Percentiles rank a stretch among this genome's conserved stretches.
Evolutionary conservation across 2,113 vertebrate species (phyloP).

Genomic region (Fukomys damarensis): DNA sequence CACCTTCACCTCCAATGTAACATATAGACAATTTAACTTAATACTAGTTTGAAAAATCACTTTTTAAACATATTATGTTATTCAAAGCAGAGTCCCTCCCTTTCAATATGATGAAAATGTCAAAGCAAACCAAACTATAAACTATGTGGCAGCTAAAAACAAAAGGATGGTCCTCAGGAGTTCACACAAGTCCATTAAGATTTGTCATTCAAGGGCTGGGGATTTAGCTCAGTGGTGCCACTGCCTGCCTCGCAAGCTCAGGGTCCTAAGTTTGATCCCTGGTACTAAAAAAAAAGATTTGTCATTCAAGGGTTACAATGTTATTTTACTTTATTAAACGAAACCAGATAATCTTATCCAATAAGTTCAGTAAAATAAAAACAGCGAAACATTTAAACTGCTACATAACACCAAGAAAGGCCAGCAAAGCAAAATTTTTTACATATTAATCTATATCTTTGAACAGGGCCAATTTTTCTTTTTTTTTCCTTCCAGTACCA

Average conservation of each 20-base stretch:
- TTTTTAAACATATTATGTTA: not conserved
- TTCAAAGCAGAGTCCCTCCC: not conserved
- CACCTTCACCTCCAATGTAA: not conserved
- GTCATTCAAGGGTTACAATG: not conserved
- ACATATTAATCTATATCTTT: not conserved
- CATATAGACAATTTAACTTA: conserved; percentile 12
- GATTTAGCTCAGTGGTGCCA: no score
- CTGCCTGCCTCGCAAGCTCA: no score
- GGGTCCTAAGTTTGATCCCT: no score
- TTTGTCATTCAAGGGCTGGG: not conserved
- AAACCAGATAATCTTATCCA: conserved; percentile 42
- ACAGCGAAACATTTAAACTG: not conserved
- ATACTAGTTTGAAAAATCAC: conserved; percentile 20
- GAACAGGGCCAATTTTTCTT: conserved; percentile 20
- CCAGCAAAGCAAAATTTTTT: not conserved
- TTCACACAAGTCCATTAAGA: not conserved
- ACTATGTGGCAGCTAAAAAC: not conserved
- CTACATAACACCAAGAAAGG: conserved; percentile 19
- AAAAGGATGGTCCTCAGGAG: not conserved
- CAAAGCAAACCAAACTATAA: conserved; percentile 10
- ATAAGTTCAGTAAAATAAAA: conserved; percentile 44
- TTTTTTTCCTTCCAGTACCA: no score
- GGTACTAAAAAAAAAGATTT: not conserved
- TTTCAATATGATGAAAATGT: conserved; percentile 19
- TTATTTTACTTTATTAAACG: conserved; percentile 29